Conservation (phyloP, 2,888 invertebrate genomes). For the Palloptera scutellata region DNA sequence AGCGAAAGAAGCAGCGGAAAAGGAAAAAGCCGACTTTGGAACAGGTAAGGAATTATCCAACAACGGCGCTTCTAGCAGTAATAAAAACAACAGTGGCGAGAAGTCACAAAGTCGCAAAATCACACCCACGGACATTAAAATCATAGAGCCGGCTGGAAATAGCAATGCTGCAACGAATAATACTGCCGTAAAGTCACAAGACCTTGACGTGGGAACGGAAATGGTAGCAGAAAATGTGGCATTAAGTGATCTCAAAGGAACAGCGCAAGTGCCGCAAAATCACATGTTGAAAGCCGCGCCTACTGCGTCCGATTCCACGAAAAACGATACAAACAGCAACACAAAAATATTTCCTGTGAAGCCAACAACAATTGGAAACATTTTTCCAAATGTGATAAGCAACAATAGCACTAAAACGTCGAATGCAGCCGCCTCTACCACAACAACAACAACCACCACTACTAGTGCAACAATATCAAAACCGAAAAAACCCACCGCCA, state of each 20-base stretch:
- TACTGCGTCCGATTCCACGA: neutral
- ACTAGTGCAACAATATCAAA: constrained; percentile 58
- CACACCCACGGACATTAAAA: no score
- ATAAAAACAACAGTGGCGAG: constrained; percentile 9
- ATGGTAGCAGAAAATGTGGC: constrained; percentile 31
- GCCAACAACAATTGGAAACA: neutral
- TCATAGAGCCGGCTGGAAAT: no score
- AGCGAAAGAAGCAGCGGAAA: constrained; percentile 10
- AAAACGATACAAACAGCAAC: neutral
- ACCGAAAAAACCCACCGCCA: constrained; percentile 67
- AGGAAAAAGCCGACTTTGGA: neutral
- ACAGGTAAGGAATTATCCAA: neutral
- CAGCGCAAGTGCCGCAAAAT: constrained; percentile 6
- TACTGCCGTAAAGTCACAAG: neutral
- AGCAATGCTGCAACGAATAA: neutral
- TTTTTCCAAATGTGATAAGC: neutral
- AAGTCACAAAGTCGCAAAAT: constrained; percentile 18
- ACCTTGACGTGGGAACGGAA: neutral
- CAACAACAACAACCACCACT: constrained; percentile 48
- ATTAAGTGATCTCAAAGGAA: neutral
- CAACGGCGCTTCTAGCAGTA: neutral
- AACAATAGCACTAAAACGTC: neutral
- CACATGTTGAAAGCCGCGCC: constrained; percentile 3
- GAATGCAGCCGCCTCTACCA: constrained; percentile 42
- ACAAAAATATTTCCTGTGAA: neutral